These are phyloP conservation scores for Dicerorhinus sumatrensis DNA, from an alignment of 2,113 vertebrate species.

Conservation along the genomic window DNA sequence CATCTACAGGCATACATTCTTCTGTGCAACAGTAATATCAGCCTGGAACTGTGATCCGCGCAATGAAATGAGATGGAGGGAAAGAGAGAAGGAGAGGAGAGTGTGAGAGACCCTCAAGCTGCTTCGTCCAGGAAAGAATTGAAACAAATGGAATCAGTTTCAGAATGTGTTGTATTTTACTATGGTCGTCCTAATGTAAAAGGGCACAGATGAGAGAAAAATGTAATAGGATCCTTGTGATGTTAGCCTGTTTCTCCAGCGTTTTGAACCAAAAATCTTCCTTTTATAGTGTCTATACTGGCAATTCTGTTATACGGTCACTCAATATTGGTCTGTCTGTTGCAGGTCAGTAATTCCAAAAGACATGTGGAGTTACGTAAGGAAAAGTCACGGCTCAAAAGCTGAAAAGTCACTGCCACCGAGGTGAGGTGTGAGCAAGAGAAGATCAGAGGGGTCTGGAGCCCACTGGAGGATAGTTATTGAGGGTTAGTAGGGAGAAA, in stretches of 20 bases:
- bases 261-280: neutral
- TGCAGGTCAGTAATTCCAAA: neutral
- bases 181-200: neutral
- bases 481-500: neutral
- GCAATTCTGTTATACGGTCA: neutral
- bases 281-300: neutral
- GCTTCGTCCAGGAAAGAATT: neutral
- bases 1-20: neutral
- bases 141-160: neutral
- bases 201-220: neutral
- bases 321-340: neutral
- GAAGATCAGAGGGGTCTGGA: neutral
- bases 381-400: neutral
- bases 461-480: neutral
- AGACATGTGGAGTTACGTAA: neutral
- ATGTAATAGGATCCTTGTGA: neutral
- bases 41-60: neutral
- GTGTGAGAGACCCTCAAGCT: neutral
- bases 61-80: neutral
- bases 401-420: neutral
- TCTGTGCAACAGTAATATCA: neutral
- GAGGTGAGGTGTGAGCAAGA: neutral
- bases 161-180: slow-evolving; percentile 1
- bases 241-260: neutral
- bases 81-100: neutral